These are phyloP conservation scores for Drosophila ohnishii DNA, from an alignment of 1,140 invertebrate species.

Conservation along the genomic window DNA sequence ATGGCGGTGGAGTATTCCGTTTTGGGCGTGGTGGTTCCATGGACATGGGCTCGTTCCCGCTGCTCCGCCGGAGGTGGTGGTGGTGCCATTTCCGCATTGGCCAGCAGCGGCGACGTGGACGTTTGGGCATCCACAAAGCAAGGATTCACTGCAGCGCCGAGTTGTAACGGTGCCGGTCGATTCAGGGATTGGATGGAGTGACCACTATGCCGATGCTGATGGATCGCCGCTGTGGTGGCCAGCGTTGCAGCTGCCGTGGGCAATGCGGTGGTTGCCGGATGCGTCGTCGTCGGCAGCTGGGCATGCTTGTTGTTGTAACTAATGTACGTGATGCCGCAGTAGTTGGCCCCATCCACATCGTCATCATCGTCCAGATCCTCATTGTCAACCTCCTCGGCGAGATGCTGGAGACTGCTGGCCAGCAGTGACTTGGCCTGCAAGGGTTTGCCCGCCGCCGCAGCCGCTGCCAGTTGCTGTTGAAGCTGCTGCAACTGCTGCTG, in stretches of 20 bases:
- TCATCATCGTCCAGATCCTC: conserved; percentile 76
- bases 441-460: conserved; percentile 66
- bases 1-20: conserved; percentile 79
- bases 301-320: conserved; percentile 81
- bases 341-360: conserved; percentile 74
- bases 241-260: conserved; percentile 63
- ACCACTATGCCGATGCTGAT: conserved; percentile 40
- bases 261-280: conserved; percentile 67
- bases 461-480: conserved; percentile 67
- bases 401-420: conserved; percentile 73
- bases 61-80: background rate
- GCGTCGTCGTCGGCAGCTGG: conserved; percentile 71
- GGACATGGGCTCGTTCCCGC: conserved; percentile 34
- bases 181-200: conserved; percentile 8
- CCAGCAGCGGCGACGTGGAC: conserved; percentile 68
- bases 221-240: conserved; percentile 62
- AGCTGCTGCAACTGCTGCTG: conserved; percentile 74
- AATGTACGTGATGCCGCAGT: conserved; percentile 79
- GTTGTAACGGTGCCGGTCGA: conserved; percentile 46
- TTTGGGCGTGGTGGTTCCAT: conserved; percentile 74
- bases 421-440: conserved; percentile 71
- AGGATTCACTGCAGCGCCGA: conserved; percentile 34
- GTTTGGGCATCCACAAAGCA: conserved; percentile 75
- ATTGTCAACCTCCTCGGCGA: conserved; percentile 80
- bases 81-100: conserved; percentile 4